phyloP scores from a whole-genome alignment of 2,888 invertebrate species.

The Ephialtes manifestator region DNA sequence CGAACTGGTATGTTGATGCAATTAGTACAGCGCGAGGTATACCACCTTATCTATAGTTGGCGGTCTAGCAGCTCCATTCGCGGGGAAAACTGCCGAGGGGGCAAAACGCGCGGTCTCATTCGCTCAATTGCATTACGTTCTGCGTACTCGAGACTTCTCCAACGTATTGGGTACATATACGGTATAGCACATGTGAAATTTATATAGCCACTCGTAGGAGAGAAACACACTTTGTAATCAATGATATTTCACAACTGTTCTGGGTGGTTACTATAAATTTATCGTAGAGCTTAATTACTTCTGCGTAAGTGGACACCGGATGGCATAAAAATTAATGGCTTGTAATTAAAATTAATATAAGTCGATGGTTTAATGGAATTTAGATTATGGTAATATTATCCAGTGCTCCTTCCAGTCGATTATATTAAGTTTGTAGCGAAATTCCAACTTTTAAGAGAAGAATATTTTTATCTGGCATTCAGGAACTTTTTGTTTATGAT shows the following conservation, averaged over 20 bases:
- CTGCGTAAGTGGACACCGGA: slow-evolving; percentile 2
- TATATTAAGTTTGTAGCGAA: background rate
- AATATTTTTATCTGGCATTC: background rate
- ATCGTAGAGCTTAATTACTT: background rate
- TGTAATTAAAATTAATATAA: background rate
- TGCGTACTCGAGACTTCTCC: background rate
- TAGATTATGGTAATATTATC: background rate
- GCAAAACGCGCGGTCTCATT: background rate
- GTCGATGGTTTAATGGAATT: background rate
- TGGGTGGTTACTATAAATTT: background rate
- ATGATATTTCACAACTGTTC: slow-evolving; percentile 7
- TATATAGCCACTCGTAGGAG: background rate
- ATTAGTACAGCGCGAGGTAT: slow-evolving; percentile 76
- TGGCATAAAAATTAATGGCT: background rate
- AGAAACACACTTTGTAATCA: slow-evolving; percentile 12
- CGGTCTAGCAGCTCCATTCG: slow-evolving; percentile 36
- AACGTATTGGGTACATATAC: background rate
- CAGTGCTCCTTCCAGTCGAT: background rate
- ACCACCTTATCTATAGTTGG: slow-evolving; percentile 48
- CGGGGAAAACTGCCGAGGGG: slow-evolving; percentile 1
- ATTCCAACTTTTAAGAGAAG: background rate
- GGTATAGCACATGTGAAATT: slow-evolving; percentile 2
- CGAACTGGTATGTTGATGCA: slow-evolving; percentile 83
- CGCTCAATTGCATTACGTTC: slow-evolving; percentile 13
- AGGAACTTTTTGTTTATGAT: no score